Percentiles rank a stretch among this genome's conserved stretches.
These are phyloP conservation scores for Aselliscus stoliczkanus DNA, from an alignment of 2,797 vertebrate species.

Conservation along the genomic window DNA sequence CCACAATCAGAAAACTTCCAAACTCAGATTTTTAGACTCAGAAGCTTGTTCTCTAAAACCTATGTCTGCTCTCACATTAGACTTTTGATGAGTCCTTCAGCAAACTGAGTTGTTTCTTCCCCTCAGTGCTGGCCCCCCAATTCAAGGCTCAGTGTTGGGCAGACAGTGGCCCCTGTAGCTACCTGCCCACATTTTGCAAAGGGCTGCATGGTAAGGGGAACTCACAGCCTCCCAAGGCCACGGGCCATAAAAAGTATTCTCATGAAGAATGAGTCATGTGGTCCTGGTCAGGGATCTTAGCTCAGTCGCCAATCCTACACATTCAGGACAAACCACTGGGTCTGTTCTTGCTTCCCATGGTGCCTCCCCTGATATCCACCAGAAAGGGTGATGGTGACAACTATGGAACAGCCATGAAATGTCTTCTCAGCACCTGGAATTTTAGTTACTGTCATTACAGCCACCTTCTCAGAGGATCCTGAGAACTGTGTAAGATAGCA, in stretches of 20 bases:
- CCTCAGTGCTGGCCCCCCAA: slow-evolving; percentile 4
- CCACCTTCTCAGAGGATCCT: background rate
- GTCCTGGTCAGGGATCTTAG: background rate
- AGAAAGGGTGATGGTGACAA: background rate
- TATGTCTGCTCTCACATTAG: background rate
- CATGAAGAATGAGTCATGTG: background rate
- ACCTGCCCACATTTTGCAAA: slow-evolving; percentile 64
- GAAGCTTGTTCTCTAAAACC: slow-evolving; percentile 54
- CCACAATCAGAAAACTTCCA: slow-evolving; percentile 54
- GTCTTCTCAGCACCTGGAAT: slow-evolving; percentile 28
- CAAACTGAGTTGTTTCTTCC: slow-evolving; percentile 47
- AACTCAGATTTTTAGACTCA: background rate
- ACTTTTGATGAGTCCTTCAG: slow-evolving; percentile 19
- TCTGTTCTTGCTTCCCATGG: background rate
- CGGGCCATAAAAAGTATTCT: slow-evolving; percentile 30
- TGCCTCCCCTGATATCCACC: accelerated
- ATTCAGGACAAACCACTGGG: background rate
- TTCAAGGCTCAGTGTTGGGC: slow-evolving; percentile 59
- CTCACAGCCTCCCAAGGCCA: slow-evolving; percentile 10
- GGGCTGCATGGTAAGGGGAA: slow-evolving; percentile 27
- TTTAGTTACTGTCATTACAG: slow-evolving; percentile 28
- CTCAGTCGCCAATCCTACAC: background rate
- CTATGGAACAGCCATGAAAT: background rate
- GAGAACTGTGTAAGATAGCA: background rate
- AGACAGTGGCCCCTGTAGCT: slow-evolving; percentile 42